A percentile compares a stretch with the other conserved stretches of the same genome.
Conservation (phyloP, 2,797 vertebrate species). For the Eleutherodactylus coqui region DNA sequence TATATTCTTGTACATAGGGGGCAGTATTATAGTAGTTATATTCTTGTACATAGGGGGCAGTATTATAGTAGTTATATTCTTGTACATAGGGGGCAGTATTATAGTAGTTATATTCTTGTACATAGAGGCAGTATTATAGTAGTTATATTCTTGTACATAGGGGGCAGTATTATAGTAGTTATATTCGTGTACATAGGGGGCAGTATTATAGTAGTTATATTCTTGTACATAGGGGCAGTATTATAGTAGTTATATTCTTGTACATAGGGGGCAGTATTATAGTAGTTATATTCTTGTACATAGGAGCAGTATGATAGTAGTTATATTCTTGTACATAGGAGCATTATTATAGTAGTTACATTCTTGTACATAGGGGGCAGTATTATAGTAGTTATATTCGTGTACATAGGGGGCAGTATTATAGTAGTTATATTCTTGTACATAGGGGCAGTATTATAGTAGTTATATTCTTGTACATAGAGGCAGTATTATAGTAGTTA, state of each 20-base stretch:
- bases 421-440: slow-evolving; percentile 3
- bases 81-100: slow-evolving; percentile 10
- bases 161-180: too few relatives aligned
- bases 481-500: background rate
- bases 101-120: slow-evolving; percentile 11
- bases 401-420: background rate
- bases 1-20: slow-evolving; percentile 13
- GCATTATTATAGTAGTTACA: slow-evolving; percentile 1
- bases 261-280: slow-evolving; percentile 7
- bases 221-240: too few relatives aligned
- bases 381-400: slow-evolving; percentile 5
- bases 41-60: slow-evolving; percentile 4
- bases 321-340: slow-evolving; percentile 6
- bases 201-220: too few relatives aligned
- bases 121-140: background rate
- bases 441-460: background rate
- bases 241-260: too few relatives aligned
- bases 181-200: too few relatives aligned
- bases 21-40: slow-evolving; percentile 11
- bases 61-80: slow-evolving; percentile 18
- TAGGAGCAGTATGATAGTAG: background rate
- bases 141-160: too few relatives aligned
- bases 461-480: background rate
- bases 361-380: background rate
- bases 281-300: slow-evolving; percentile 7